A percentile compares a stretch with the other conserved stretches of the same genome.
Evolutionary conservation across 2,888 invertebrate species (phyloP).

Genomic region (Ferdinandea cuprea): DNA sequence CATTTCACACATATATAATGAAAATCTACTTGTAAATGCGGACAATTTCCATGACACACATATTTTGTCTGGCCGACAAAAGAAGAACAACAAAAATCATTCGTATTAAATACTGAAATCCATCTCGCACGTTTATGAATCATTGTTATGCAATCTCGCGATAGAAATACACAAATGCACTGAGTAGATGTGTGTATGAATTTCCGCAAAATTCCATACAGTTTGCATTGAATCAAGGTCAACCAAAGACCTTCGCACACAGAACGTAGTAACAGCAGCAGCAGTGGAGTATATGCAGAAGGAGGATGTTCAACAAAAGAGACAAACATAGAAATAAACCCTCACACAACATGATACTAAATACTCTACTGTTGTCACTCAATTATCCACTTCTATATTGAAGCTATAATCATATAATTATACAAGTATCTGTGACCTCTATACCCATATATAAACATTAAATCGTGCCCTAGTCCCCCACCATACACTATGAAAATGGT

Average conservation of each 20-base stretch:
- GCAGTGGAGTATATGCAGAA: not conserved
- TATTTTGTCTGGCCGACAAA: not conserved
- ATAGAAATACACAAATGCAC: slow-evolving; percentile 12
- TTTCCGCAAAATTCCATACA: slow-evolving; percentile 50
- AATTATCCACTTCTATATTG: slow-evolving; percentile 29
- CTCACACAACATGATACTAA: not conserved
- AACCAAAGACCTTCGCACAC: slow-evolving; percentile 45
- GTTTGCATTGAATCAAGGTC: slow-evolving; percentile 68
- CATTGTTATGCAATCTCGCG: slow-evolving; percentile 54
- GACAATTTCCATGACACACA: slow-evolving; percentile 43
- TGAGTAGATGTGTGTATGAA: slow-evolving; percentile 28
- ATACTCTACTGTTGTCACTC: slow-evolving; percentile 12
- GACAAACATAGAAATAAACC: not conserved
- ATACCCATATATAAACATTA: not conserved
- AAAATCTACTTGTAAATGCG: not conserved
- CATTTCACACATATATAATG: not conserved
- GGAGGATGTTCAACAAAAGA: not conserved
- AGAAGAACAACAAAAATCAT: not conserved
- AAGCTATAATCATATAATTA: slow-evolving; percentile 17
- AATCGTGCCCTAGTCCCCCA: not conserved
- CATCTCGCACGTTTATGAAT: slow-evolving; percentile 39
- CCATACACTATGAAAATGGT: not conserved
- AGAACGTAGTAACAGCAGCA: slow-evolving; percentile 16
- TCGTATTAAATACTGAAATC: slow-evolving; percentile 14
- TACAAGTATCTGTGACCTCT: slow-evolving; percentile 10